Percentiles rank a stretch among this genome's conserved stretches.
Evolutionary conservation across 1,140 invertebrate species (phyloP).

Genomic region (Pemphigus obesinymphae): DNA sequence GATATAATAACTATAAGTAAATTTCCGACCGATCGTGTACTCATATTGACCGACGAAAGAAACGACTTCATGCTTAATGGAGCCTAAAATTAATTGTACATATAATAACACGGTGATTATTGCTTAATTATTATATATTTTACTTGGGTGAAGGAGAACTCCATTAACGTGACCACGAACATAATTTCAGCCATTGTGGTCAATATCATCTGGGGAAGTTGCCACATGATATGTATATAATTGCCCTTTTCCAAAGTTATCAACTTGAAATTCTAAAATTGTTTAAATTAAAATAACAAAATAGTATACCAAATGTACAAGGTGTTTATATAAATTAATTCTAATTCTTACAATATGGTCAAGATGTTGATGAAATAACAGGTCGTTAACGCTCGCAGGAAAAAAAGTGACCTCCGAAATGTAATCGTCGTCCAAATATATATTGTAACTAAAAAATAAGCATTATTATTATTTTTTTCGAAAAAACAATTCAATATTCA

Average conservation of each 20-base stretch:
- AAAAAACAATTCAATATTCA: not conserved
- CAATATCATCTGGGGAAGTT: slow-evolving; percentile 62
- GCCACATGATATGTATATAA: slow-evolving; percentile 56
- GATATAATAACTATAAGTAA: not conserved
- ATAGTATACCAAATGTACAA: no score
- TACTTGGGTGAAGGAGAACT: slow-evolving; percentile 66
- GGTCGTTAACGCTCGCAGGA: not conserved
- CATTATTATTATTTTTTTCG: not conserved
- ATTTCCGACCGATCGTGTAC: not conserved
- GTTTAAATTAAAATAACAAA: not conserved
- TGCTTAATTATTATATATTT: slow-evolving; percentile 11
- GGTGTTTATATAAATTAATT: no score
- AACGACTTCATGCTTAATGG: slow-evolving; percentile 25
- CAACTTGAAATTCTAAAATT: slow-evolving; percentile 47
- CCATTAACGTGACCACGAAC: slow-evolving; percentile 62
- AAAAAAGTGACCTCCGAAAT: not conserved
- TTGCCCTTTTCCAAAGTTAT: not conserved
- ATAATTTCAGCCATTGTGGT: slow-evolving; percentile 63
- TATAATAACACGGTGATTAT: not conserved
- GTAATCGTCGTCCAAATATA: not conserved
- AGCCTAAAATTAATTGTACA: not conserved
- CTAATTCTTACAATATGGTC: not conserved
- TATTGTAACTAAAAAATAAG: not conserved
- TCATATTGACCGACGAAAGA: not conserved
- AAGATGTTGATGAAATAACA: not conserved